Evolutionary conservation across 2,888 invertebrate species (phyloP).

Genomic region (Vanessa cardui): DNA sequence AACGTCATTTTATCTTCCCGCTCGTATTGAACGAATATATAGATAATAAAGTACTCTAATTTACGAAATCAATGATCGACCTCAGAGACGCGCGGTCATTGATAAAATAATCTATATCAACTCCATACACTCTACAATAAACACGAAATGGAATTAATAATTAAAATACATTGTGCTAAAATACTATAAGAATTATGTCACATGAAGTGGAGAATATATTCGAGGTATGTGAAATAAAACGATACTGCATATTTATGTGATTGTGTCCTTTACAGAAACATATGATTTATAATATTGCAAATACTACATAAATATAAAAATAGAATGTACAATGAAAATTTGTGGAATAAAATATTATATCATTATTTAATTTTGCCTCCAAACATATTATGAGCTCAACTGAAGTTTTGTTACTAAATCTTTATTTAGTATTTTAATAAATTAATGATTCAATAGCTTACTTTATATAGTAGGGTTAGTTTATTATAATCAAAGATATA

Average conservation of each 20-base stretch:
- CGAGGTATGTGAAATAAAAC: constrained; percentile 27
- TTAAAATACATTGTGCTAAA: constrained; percentile 17
- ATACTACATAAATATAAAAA: no score
- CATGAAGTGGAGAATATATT: constrained; percentile 33
- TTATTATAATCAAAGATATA: no score
- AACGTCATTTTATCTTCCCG: not conserved
- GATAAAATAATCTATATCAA: constrained; percentile 59
- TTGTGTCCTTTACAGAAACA: not conserved
- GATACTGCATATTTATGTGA: not conserved
- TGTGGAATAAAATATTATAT: no score
- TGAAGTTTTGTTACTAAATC: no score
- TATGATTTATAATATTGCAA: no score
- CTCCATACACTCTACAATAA: constrained; percentile 2
- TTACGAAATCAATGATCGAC: constrained; percentile 42
- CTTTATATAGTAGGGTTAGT: no score
- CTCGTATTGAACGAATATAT: constrained; percentile 18
- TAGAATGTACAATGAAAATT: no score
- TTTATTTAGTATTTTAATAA: no score
- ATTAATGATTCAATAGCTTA: no score
- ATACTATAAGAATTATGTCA: constrained; percentile 21
- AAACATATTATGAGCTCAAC: no score
- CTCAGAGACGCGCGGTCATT: constrained; percentile 41
- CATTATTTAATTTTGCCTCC: no score
- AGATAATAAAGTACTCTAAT: constrained; percentile 35
- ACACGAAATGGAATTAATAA: not conserved